Base-by-base conservation (phyloP, 2,888 invertebrate genomes). In the Oegoconia quadripuncta region DNA sequence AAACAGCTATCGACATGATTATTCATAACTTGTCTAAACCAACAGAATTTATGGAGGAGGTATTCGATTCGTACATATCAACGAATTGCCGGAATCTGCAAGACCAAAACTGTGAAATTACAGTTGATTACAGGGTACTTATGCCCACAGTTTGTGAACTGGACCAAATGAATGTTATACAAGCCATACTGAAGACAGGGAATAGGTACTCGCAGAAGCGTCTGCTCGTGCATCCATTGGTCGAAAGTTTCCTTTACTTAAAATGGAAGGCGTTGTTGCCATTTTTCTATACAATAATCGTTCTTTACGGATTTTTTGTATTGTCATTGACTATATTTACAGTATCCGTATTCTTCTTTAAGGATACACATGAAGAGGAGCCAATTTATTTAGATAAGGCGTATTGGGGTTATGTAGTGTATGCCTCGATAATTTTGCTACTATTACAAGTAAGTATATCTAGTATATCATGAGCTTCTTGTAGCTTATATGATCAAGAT, bases 181-280 rank as follows among this genome's bases (percentile, higher is more conserved):
- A 89, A 52, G 87, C 89, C 0, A 55, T 90, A 1, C 51, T 90
- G 1, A 86, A 89, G 50, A 88, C 88, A 44, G 88, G 89, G 0
- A 88, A 88, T 35, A 72, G 87, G 58, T 73, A 80, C 36, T 74
- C 79, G 0, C 87, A 89, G 42, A 80, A 77, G 39, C 72, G 67
- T 22, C 55, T 90, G 1, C 64, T 90, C 0, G 78, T 90, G 1
- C 90, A 90, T 65, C 90, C 90, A 0, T 62, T 90, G 28, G 73
- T 89, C 2, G 89, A 90, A 58, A 89, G 89, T 44, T 90, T 90
- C 50, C 59, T 90, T 0, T 84, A 75, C 43, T 58, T 90, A 2
- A 90, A 90, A 67, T 90, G 90, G 90, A 83, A 80, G 37, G 88
- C 86, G 2, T 55, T 90, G 9, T 56, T 88, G 26, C 80, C 84